These are phyloP conservation scores for Deroplatys truncata DNA, from an alignment of 2,888 invertebrate genomes.

Conservation along the genomic window DNA sequence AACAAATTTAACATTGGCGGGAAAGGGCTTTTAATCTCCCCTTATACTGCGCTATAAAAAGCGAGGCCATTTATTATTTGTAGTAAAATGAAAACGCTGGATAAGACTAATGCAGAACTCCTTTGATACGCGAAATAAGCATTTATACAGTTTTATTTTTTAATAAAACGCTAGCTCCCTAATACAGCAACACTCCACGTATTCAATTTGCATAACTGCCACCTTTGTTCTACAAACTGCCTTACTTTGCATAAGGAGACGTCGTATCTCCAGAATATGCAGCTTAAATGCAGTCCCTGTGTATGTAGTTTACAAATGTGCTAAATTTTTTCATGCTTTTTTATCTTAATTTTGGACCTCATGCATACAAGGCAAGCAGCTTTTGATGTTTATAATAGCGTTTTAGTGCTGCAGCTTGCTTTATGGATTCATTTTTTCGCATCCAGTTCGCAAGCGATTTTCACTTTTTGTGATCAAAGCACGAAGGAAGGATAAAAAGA, in stretches of 20 bases:
- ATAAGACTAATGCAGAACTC: not conserved
- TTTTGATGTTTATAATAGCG: no score
- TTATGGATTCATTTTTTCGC: not conserved
- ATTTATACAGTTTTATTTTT: not conserved
- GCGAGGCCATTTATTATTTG: no score
- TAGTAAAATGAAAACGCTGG: no score
- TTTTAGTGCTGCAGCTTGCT: no score
- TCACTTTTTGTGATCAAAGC: not conserved
- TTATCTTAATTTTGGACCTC: not conserved
- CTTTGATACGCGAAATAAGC: not conserved
- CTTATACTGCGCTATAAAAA: no score
- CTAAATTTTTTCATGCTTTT: not conserved
- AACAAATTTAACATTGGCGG: no score
- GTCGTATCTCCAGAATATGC: not conserved
- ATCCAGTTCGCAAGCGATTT: not conserved
- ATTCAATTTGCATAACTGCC: not conserved
- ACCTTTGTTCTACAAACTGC: not conserved
- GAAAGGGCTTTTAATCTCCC: no score
- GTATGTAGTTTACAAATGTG: not conserved
- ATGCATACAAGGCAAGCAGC: no score
- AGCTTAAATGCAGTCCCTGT: not conserved
- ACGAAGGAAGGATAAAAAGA: not conserved
- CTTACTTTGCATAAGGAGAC: not conserved
- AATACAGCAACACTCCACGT: not conserved
- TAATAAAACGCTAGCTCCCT: not conserved